phyloP scores from a whole-genome alignment of 2,888 invertebrate genomes.

The Eupithecia centaureata region DNA sequence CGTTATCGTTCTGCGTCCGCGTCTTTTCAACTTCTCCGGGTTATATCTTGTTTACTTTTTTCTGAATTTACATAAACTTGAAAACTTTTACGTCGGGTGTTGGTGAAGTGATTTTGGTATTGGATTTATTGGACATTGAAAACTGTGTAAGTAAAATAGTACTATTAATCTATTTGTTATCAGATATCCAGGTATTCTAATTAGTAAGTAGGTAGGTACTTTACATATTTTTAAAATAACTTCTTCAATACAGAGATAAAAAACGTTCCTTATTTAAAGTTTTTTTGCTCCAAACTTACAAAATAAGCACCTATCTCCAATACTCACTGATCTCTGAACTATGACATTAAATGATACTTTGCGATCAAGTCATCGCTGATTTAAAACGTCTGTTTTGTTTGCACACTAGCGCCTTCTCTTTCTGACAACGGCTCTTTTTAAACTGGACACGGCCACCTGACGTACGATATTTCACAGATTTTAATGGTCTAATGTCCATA shows the following conservation, averaged over 20 bases:
- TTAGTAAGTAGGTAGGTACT: no score
- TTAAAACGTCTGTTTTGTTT: not conserved
- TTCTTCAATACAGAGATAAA: not conserved
- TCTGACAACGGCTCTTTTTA: not conserved
- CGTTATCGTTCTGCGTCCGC: conserved; percentile 4
- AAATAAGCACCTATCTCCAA: not conserved
- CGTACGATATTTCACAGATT: not conserved
- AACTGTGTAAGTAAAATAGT: not conserved
- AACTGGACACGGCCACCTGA: not conserved
- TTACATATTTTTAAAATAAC: not conserved
- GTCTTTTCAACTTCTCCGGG: conserved; percentile 16
- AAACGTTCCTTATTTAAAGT: not conserved
- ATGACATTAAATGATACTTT: conserved; percentile 9
- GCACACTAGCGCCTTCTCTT: not conserved
- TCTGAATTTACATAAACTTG: conserved; percentile 3
- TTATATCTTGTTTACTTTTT: conserved; percentile 30
- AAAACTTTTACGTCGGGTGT: not conserved
- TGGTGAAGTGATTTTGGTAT: conserved; percentile 9
- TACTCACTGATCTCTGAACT: not conserved
- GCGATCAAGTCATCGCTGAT: conserved; percentile 12
- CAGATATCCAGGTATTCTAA: not conserved
- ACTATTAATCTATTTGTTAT: not conserved
- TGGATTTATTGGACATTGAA: not conserved
- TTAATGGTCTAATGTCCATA: not conserved
- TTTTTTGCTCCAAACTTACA: not conserved